Base-by-base conservation (phyloP, 2,888 invertebrate species). In the Cecidostiba fungosa region DNA sequence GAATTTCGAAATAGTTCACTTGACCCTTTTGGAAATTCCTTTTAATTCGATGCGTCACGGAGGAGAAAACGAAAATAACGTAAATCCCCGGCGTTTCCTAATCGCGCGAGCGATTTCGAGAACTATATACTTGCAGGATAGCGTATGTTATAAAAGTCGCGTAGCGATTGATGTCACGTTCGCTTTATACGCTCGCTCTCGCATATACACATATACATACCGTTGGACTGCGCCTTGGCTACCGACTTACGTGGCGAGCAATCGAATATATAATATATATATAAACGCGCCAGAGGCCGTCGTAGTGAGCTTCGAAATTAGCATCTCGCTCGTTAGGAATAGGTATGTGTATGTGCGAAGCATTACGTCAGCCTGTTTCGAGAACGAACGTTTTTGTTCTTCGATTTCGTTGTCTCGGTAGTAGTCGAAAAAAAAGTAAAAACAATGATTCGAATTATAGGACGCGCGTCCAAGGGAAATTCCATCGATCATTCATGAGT, bases 181-280 rank as follows among this genome's bases (percentile, higher is more conserved):
- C 43, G 19, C 6, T 23, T 32, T 14, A 10, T 29, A 29, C 43
- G 39, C n/a, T n/a, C 36, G 36, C 29, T 19, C n/a, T n/a, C n/a
- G n/a, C n/a, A n/a, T 78, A 47, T 69, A 43, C 50, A 79, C 70
- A 70, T 69, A 69, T 23, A 59, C 26, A 81, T 59, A 81, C 54
- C 39, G 66, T 72, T 59, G 80, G 62, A 36, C 36, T 76, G 50
- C 66, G 50, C 81, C 77, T 81, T 76, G 80, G 85, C 81, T 85
- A 85, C 79, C 77, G 88, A 85, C 87, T 87, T 88, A 88, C 87
- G 88, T 87, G 87, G 81, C 70, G 84, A 88, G 83, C 87, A 88
- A 88, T 88, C 86, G 86, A 87, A 87, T 80, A 50, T 87, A n/a
- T 54, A n/a, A 87, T 79, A 62, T 86, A 54, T n/a, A 16, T 50